Base-by-base conservation (phyloP, 2,797 vertebrate genomes). In the Gobio occitaniae region DNA sequence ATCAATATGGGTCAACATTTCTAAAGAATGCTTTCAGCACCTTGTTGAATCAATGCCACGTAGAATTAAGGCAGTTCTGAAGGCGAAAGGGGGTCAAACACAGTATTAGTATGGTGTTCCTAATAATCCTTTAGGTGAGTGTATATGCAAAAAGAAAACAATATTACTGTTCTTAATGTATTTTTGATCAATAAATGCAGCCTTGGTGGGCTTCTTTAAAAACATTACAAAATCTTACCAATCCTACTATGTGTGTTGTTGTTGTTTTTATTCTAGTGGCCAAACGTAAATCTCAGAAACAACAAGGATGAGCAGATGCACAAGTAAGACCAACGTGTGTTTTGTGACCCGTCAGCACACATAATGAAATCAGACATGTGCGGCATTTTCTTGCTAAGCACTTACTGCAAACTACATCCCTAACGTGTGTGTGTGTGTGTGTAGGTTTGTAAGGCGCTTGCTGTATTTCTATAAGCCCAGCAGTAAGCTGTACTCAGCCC, bases 381-480 rank as follows among this genome's bases (percentile, higher is more conserved):
- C 41, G 61, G 2, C 6, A 12, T 25, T 59, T 17, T 29, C 16
- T 25, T 19, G n/a, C n/a, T 29, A 19, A 13, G 38, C 36, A 2
- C 9, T 25, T 16, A 56, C 16, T 16, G 6, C 78, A 80, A 25
- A 25, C 48, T 54, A 11, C 21, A 29, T 54, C 50, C 50, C 25
- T 48, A 63, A 36, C 19, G 2, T 59, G 6, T 56, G 12, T 79
- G 41, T 41, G 41, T 78, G 16, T 75, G 1, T 65, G 1, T 0
- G 66, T 86, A 97, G 96, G 90, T 97, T 97, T 93, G 96, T 97
- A 54, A 94, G 95, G 71, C 94, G 96, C 85, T 89, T 97, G 66
- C 93, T 97, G 2, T 96, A 96, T 92, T 97, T 97, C 93, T 97
- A 96, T 86, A 97, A 97, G 83, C 96, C 97, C 71, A 97, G 96